phyloP scores from a whole-genome alignment of 2,797 vertebrate species.

The Rhodeus uyekii region DNA sequence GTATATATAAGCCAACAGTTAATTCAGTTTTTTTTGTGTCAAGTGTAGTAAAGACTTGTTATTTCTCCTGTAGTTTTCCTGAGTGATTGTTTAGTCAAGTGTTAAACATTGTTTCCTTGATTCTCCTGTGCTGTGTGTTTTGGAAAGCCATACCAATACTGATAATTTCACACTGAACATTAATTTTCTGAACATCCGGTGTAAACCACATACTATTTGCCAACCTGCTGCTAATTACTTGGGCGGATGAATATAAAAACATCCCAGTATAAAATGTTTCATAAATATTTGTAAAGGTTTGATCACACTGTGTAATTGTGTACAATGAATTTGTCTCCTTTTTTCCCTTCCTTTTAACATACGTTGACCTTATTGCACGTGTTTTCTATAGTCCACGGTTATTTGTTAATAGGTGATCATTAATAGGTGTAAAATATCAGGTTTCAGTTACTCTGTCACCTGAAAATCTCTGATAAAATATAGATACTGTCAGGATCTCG shows the following conservation, averaged over 20 bases:
- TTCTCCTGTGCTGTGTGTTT: too few relatives aligned
- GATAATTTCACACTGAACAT: background rate
- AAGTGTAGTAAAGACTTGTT: too few relatives aligned
- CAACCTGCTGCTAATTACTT: background rate
- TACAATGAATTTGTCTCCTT: conserved; percentile 5
- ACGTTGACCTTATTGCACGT: background rate
- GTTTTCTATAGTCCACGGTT: background rate
- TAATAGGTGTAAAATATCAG: conserved; percentile 9
- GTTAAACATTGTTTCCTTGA: too few relatives aligned
- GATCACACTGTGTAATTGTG: background rate
- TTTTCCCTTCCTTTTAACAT: background rate
- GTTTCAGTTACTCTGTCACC: background rate
- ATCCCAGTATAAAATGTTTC: background rate
- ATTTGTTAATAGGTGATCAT: background rate
- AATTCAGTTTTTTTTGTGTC: too few relatives aligned
- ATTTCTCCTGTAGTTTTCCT: too few relatives aligned
- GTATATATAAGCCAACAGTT: too few relatives aligned
- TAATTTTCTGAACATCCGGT: background rate
- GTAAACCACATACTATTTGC: background rate
- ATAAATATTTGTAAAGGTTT: too few relatives aligned
- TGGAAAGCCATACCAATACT: too few relatives aligned
- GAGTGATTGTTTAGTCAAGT: too few relatives aligned
- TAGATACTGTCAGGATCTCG: background rate
- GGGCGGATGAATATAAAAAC: background rate
- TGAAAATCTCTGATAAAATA: background rate